Percentiles rank a stretch among this genome's conserved stretches.
Conservation (phyloP, 2,113 vertebrate species). For the Bos javanicus region DNA sequence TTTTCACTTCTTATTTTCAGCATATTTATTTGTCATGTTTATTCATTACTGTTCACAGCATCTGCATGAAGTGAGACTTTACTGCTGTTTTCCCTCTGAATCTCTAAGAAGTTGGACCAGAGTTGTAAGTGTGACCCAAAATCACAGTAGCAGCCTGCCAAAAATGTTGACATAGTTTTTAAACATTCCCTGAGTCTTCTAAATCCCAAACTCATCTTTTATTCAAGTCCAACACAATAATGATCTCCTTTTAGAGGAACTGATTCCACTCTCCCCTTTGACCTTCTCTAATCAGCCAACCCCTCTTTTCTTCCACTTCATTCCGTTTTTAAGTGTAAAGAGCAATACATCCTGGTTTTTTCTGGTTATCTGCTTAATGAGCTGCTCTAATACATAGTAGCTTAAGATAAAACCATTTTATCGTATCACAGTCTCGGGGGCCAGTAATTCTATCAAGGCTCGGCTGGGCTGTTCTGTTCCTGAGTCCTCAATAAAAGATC, state of each 20-base stretch:
- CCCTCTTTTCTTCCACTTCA: background rate
- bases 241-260: background rate
- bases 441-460: background rate
- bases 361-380: background rate
- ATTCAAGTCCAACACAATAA: background rate
- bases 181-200: background rate
- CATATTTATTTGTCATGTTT: slow-evolving; percentile 47
- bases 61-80: background rate
- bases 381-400: background rate
- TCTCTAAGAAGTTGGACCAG: slow-evolving; percentile 17
- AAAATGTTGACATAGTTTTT: slow-evolving; percentile 1
- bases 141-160: background rate
- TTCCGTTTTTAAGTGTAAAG: background rate
- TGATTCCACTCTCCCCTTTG: background rate
- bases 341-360: background rate
- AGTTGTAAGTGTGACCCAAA: background rate
- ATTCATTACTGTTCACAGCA: slow-evolving; percentile 6
- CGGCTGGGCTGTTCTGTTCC: background rate
- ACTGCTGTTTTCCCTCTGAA: background rate
- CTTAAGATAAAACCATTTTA: slow-evolving; percentile 1
- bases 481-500: background rate
- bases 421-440: slow-evolving; percentile 2
- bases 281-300: background rate
- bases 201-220: background rate
- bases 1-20: slow-evolving; percentile 28